These are phyloP conservation scores for Umimayanthus kanabou DNA, from an alignment of 92 coral and sea anemone species.

Conservation along the genomic window DNA sequence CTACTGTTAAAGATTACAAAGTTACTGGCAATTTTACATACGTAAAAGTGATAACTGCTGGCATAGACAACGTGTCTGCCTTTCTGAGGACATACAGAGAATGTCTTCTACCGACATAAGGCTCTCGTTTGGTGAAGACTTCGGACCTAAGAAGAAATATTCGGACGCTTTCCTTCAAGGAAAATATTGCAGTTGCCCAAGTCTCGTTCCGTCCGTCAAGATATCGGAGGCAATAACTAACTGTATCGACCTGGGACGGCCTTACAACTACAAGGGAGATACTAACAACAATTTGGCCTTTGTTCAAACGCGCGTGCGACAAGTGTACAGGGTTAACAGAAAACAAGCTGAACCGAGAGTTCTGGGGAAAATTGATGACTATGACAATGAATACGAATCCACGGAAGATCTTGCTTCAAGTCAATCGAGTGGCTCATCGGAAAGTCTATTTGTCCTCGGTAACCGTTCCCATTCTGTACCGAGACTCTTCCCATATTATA, in stretches of 20 bases:
- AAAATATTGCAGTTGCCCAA: constrained; percentile 39
- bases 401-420: constrained; percentile 22
- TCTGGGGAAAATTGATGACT: constrained; percentile 33
- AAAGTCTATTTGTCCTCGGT: not conserved
- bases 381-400: constrained; percentile 32
- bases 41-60: not conserved
- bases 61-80: not conserved
- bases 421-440: constrained; percentile 4
- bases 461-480: constrained; percentile 37
- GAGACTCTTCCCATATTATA: not conserved
- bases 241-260: constrained; percentile 32
- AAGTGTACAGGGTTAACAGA: not conserved
- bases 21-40: not conserved
- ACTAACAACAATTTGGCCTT: not conserved
- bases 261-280: constrained; percentile 6
- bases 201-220: constrained; percentile 26
- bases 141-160: constrained; percentile 15
- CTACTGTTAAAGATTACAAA: too few relatives aligned
- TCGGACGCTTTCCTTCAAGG: constrained; percentile 41
- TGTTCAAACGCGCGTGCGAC: not conserved
- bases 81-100: not conserved
- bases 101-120: constrained; percentile 34
- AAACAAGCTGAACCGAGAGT: not conserved
- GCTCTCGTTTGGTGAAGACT: constrained; percentile 20
- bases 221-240: constrained; percentile 36